These are phyloP conservation scores for Seira musarum DNA, from an alignment of 2,888 invertebrate species.

Conservation along the genomic window DNA sequence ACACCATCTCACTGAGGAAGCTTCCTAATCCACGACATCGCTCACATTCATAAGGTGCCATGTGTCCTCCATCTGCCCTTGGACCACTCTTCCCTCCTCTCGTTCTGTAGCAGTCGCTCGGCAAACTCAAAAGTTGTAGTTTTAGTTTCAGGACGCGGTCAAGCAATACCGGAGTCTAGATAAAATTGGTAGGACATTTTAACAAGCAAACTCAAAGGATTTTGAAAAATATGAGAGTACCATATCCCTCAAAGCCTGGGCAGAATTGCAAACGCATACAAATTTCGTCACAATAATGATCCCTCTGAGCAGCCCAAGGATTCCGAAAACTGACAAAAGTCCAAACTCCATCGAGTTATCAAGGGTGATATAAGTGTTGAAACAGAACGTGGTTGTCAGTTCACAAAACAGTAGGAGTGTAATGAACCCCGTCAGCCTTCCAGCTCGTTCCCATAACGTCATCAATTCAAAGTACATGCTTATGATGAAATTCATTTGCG, in stretches of 20 bases:
- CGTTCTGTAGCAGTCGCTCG: constrained; percentile 3
- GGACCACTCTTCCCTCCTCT: neutral
- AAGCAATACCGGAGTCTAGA: constrained; percentile 34
- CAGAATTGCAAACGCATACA: constrained; percentile 42
- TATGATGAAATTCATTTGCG: constrained; percentile 34
- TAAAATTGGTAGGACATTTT: neutral
- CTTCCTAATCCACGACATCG: constrained; percentile 28
- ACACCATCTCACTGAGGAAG: constrained; percentile 38
- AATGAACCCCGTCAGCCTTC: constrained; percentile 35
- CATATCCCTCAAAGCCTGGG: constrained; percentile 36
- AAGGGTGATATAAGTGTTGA: constrained; percentile 40
- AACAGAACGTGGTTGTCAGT: constrained; percentile 37
- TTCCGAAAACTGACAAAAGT: neutral
- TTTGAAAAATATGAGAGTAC: no score
- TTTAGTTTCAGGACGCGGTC: constrained; percentile 32
- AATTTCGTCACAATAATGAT: constrained; percentile 42
- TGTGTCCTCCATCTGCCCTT: neutral
- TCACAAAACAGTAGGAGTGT: constrained; percentile 49
- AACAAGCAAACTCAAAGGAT: no score
- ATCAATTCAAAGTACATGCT: constrained; percentile 46
- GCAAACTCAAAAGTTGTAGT: constrained; percentile 19
- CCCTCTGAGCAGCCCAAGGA: constrained; percentile 1
- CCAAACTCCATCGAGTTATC: constrained; percentile 36
- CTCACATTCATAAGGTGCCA: constrained; percentile 2
- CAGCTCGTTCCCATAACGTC: constrained; percentile 35